These are phyloP conservation scores for Pammene aurita DNA, from an alignment of 2,888 invertebrate species.

Conservation along the genomic window DNA sequence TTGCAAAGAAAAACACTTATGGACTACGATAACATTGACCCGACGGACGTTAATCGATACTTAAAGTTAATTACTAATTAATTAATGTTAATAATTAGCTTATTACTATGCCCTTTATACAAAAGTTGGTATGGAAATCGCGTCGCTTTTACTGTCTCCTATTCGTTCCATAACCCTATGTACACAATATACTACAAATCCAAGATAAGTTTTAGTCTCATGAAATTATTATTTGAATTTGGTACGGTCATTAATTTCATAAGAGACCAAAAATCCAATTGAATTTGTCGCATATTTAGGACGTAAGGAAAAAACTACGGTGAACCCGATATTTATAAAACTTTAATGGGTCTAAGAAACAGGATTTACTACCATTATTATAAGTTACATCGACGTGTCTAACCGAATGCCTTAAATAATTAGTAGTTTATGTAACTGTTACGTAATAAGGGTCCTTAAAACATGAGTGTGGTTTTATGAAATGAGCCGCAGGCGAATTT, in stretches of 20 bases:
- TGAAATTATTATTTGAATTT: too few relatives aligned
- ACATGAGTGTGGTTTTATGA: too few relatives aligned
- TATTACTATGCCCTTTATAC: constrained; percentile 25
- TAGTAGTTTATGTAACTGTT: too few relatives aligned
- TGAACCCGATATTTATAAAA: neutral
- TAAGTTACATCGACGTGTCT: too few relatives aligned
- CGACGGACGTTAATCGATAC: constrained; percentile 50
- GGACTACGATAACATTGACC: constrained; percentile 51
- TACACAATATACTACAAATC: neutral
- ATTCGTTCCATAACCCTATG: neutral
- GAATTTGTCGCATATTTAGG: neutral
- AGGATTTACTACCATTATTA: too few relatives aligned
- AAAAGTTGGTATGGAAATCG: constrained; percentile 3
- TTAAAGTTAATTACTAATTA: constrained; percentile 41
- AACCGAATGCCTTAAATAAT: too few relatives aligned
- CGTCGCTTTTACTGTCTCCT: neutral
- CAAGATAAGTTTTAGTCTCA: neutral
- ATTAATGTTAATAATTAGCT: constrained; percentile 38
- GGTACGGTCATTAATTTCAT: neutral
- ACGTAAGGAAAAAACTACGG: neutral
- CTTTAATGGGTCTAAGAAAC: too few relatives aligned
- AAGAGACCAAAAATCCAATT: neutral
- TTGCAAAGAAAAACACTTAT: constrained; percentile 49
- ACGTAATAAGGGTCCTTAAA: too few relatives aligned
- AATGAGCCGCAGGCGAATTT: too few relatives aligned